Evolutionary conservation across 2,797 vertebrate species (phyloP).

Genomic region (Hydrolagus colliei): DNA sequence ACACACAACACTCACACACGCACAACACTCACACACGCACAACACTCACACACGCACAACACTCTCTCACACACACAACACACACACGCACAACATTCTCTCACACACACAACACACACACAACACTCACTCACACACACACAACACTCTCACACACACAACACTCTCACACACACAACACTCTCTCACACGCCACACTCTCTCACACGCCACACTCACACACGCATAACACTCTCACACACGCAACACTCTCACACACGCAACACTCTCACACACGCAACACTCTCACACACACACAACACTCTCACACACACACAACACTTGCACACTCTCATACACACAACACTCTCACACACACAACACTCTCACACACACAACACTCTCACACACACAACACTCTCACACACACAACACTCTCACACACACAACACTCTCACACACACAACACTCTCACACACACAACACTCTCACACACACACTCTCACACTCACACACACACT

Average conservation of each 20-base stretch:
- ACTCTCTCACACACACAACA: too few relatives aligned
- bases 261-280: conserved; percentile 34
- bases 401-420: too few relatives aligned
- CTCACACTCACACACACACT: not conserved
- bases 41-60: not conserved
- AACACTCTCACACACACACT: not conserved
- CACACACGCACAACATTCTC: too few relatives aligned
- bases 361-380: too few relatives aligned
- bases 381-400: conserved; percentile 22
- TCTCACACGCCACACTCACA: too few relatives aligned
- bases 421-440: conserved; percentile 39
- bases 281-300: too few relatives aligned
- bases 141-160: not conserved
- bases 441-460: too few relatives aligned
- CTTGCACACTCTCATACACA: not conserved
- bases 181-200: too few relatives aligned
- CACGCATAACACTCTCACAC: not conserved
- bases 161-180: not conserved
- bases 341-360: not conserved
- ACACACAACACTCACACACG: not conserved
- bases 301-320: not conserved
- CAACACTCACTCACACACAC: too few relatives aligned
- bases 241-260: conserved; percentile 43
- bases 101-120: conserved; percentile 43
- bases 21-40: not conserved